Base-by-base conservation (phyloP, 2,113 vertebrate genomes). In the Forbesichthys papilliferus region DNA sequence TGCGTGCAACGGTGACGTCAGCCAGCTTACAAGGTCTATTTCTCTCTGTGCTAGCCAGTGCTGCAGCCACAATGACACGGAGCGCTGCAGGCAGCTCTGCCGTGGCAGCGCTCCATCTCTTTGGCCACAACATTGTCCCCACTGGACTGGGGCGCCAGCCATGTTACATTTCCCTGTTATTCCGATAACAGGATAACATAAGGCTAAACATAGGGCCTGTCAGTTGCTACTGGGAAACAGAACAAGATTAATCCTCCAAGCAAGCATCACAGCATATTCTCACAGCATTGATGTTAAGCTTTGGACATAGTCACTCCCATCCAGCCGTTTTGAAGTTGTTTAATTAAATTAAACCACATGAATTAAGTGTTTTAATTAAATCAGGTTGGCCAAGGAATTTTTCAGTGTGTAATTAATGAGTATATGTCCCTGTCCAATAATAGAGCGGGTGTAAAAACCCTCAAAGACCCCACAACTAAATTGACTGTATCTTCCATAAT, bases 311-410 rank as follows among this genome's bases (percentile, higher is more conserved):
- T 18, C 42, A 51, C 51, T 42, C 36, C 27, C 7, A 71, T 5
- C 12, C 12, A 12, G 67, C 61, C 52, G 71, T 71, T 73, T 62
- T 68, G 12, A 77, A 78, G 67, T 67, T 9, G 48, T 76, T 84
- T 66, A 68, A 42, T 42, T 42, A 42, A 42, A 42, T 42, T 42
- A 42, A 42, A 42, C 36, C 36, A 42, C 36, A 6, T 42, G 1
- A 42, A 4, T 42, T 42, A 42, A 42, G 36, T 42, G 36, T 42
- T 77, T 83, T 75, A 67, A 85, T 73, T 57, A 81, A 34, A 61
- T 73, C 48, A 69, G 55, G 67, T 82, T 64, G 67, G 59, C 20
- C 9, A 73, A 74, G 71, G 51, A 34, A 61, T 12, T 4, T 3
- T 14, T 11, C 62, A 46, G 49, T 7, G 81, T 73, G 61, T 42